Evolutionary conservation across 2,113 vertebrate species (phyloP).

Genomic region (Ramphastos sulfuratus): DNA sequence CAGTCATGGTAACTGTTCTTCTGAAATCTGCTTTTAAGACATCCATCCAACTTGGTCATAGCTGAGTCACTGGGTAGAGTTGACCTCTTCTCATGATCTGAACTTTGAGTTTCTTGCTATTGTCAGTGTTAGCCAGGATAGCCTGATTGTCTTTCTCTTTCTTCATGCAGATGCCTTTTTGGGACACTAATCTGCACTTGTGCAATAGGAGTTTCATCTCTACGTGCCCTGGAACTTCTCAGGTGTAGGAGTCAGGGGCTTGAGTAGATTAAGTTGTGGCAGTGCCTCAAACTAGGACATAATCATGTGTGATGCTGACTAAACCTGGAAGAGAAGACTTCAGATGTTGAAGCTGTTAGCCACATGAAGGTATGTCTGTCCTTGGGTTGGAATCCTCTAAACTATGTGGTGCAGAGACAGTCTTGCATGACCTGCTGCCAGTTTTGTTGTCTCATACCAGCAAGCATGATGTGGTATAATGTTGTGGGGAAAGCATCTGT

Average conservation of each 20-base stretch:
- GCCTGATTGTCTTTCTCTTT: neutral
- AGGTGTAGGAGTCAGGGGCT: neutral
- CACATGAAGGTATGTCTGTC: neutral
- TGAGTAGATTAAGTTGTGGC: constrained; percentile 18
- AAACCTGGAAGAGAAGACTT: neutral
- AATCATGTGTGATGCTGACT: neutral
- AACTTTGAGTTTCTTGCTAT: neutral
- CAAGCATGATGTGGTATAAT: neutral
- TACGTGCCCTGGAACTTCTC: neutral
- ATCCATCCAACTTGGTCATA: neutral
- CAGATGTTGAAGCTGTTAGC: neutral
- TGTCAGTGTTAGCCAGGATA: neutral
- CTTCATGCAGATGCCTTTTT: neutral
- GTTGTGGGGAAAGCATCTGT: neutral
- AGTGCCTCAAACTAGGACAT: neutral
- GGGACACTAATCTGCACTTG: neutral
- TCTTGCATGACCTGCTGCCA: neutral
- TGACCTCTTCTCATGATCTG: neutral
- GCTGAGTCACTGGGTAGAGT: neutral
- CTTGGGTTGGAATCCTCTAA: neutral
- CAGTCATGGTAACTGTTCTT: neutral
- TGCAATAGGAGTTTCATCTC: neutral
- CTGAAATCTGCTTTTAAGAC: neutral
- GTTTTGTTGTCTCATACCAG: neutral
- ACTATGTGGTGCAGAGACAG: neutral